phyloP scores from a whole-genome alignment of 2,113 vertebrate genomes.

The Alosa alosa region DNA sequence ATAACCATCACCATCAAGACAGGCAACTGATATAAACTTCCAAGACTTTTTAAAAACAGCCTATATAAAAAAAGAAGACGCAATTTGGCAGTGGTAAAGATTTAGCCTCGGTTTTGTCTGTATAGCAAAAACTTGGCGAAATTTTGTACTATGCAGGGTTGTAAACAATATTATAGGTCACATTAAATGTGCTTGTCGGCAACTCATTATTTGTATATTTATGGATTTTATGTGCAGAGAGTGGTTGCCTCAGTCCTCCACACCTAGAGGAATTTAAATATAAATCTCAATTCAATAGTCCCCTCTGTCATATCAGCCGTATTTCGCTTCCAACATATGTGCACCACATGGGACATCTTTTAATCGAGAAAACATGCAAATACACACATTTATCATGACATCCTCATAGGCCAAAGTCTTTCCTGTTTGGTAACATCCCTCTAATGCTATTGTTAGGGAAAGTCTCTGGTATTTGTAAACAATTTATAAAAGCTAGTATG shows the following conservation, averaged over 20 bases:
- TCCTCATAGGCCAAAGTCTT: background rate
- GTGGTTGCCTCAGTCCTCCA: background rate
- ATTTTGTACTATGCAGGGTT: background rate
- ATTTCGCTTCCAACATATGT: slow-evolving; percentile 9
- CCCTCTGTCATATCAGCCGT: background rate
- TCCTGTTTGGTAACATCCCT: background rate
- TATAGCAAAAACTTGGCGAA: background rate
- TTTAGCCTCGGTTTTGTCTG: background rate
- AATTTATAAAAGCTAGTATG: background rate
- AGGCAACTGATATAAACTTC: background rate
- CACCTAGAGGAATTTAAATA: background rate
- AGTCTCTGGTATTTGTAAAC: background rate
- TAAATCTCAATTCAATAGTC: slow-evolving; percentile 4
- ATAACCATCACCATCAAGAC: background rate
- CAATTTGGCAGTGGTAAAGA: background rate
- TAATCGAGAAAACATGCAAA: background rate
- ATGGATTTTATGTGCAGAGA: background rate
- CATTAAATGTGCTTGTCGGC: background rate
- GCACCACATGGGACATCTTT: slow-evolving; percentile 1
- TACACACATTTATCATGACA: background rate
- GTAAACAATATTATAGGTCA: slow-evolving; percentile 1
- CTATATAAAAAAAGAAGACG: background rate
- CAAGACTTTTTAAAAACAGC: background rate
- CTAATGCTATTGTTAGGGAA: background rate
- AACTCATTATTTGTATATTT: background rate